Evolutionary conservation across 2,797 vertebrate species (phyloP).

Genomic region (Amniataba percoides): DNA sequence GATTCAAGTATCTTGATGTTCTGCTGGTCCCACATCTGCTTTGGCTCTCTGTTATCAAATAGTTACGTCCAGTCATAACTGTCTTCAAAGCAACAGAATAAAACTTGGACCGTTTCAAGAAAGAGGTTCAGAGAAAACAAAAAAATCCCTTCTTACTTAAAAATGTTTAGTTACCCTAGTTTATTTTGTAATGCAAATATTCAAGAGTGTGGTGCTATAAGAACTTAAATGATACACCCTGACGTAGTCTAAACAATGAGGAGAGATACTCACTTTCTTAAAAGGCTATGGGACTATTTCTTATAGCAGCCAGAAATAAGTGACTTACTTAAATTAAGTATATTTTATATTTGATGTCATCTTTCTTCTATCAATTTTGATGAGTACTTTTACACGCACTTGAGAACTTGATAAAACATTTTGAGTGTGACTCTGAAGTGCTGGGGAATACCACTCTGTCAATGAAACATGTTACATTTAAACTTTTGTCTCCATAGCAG

Average conservation of each 20-base stretch:
- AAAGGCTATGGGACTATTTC: background rate
- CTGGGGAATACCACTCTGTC: too few species aligned
- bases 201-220: background rate
- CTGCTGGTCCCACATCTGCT: background rate
- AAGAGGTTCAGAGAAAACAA: background rate
- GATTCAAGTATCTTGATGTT: background rate
- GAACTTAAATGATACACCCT: background rate
- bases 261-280: background rate
- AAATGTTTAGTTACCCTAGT: background rate
- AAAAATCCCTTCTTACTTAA: background rate
- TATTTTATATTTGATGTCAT: background rate
- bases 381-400: too few species aligned
- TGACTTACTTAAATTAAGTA: background rate
- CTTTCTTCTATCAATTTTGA: background rate
- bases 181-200: background rate
- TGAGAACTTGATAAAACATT: too few species aligned
- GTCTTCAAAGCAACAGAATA: background rate
- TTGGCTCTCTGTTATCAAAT: background rate
- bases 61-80: background rate
- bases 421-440: too few species aligned
- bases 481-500: too few species aligned
- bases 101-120: too few species aligned
- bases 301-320: background rate
- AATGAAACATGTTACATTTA: too few species aligned
- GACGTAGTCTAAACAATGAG: background rate